Evolutionary conservation across 2,888 invertebrate genomes (phyloP).

Genomic region (Beris morrisii): DNA sequence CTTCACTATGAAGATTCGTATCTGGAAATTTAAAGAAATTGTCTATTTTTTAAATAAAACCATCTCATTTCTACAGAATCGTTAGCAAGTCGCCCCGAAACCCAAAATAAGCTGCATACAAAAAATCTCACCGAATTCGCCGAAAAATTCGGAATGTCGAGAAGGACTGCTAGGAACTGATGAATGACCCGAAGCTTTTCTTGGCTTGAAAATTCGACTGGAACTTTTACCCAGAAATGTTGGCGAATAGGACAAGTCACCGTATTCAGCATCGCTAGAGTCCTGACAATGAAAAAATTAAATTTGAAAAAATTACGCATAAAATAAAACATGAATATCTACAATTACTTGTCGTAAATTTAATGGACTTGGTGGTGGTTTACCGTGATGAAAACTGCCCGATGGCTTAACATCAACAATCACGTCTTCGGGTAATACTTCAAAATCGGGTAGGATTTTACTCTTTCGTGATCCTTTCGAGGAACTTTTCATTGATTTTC

Average conservation of each 20-base stretch:
- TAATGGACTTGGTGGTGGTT: constrained; percentile 52
- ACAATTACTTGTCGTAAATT: constrained; percentile 44
- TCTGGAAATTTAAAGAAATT: constrained; percentile 26
- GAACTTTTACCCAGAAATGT: constrained; percentile 57
- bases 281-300: constrained; percentile 42
- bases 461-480: constrained; percentile 41
- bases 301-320: background rate
- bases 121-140: constrained; percentile 63
- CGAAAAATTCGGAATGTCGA: constrained; percentile 67
- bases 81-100: constrained; percentile 1
- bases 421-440: constrained; percentile 53
- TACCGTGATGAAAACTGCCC: constrained; percentile 44
- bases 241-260: constrained; percentile 50
- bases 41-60: constrained; percentile 2
- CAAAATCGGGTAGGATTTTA: constrained; percentile 49
- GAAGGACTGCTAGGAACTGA: constrained; percentile 73
- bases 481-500: constrained; percentile 9
- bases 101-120: too few relatives aligned
- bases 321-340: background rate
- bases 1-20: constrained; percentile 48
- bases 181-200: constrained; percentile 59
- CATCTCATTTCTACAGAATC: constrained; percentile 20
- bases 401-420: constrained; percentile 48
- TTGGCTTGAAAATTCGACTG: constrained; percentile 59
- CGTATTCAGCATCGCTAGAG: constrained; percentile 53